Percentiles rank a stretch among this genome's conserved stretches.
Conservation (phyloP, 2,113 vertebrate species). For the Crypturellus undulatus region DNA sequence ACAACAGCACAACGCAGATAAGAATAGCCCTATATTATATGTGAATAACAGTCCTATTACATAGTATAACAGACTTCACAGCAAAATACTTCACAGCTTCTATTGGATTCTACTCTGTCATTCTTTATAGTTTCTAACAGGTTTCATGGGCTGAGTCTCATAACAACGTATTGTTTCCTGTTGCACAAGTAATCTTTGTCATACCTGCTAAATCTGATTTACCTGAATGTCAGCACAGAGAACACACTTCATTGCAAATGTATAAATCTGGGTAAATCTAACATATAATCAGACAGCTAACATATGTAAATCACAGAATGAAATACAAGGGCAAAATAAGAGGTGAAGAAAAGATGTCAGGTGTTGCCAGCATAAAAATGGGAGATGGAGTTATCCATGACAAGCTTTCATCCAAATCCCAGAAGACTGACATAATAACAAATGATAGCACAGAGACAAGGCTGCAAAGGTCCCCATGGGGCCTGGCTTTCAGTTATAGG, state of each 20-base stretch:
- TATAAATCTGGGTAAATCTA: conserved; percentile 28
- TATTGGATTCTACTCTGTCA: conserved; percentile 7
- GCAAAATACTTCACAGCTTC: not conserved
- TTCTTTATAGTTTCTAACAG: not conserved
- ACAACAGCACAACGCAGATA: not conserved
- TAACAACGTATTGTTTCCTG: not conserved
- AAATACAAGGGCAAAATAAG: conserved; percentile 8
- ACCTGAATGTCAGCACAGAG: conserved; percentile 23
- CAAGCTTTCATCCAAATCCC: conserved; percentile 46
- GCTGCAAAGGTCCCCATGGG: conserved; percentile 41
- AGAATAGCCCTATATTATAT: not conserved
- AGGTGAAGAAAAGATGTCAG: conserved; percentile 43
- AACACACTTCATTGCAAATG: conserved; percentile 22
- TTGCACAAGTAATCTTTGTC: not conserved
- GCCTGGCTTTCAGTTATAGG: conserved; percentile 43
- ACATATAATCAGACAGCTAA: conserved; percentile 52
- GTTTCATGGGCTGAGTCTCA: conserved; percentile 7
- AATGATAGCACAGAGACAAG: conserved; percentile 27
- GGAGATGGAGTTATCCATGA: conserved; percentile 1
- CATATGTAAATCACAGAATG: conserved; percentile 38
- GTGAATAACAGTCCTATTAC: not conserved
- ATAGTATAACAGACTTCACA: not conserved
- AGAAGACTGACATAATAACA: conserved; percentile 48
- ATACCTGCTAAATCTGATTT: not conserved
- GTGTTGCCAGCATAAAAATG: conserved; percentile 8